Conservation (phyloP, 2,888 invertebrate genomes). For the Julus scandinavius region DNA sequence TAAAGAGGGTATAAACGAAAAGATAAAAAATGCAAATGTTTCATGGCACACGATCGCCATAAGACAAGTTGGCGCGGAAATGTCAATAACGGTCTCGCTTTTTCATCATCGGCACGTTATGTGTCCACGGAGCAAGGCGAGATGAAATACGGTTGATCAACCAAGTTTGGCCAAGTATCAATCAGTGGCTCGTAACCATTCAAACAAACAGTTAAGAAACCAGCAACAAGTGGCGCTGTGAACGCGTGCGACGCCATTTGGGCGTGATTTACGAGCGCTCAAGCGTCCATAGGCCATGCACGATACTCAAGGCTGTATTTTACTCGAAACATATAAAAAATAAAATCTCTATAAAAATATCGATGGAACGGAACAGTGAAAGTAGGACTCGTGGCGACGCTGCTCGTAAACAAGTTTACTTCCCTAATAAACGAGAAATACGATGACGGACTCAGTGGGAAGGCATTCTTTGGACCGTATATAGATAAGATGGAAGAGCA, state of each 20-base stretch:
- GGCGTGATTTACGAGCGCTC: not conserved
- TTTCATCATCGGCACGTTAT: not conserved
- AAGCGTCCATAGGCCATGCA: not conserved
- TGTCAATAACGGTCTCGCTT: constrained; percentile 8
- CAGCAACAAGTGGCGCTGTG: not conserved
- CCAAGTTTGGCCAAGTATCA: not conserved
- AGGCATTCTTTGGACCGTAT: constrained; percentile 4
- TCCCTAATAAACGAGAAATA: constrained; percentile 36
- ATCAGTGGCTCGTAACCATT: not conserved
- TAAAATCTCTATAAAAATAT: not conserved
- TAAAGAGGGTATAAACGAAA: too few species aligned
- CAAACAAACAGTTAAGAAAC: not conserved
- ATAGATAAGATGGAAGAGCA: not conserved
- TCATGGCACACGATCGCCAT: not conserved
- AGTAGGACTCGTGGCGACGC: constrained; percentile 10
- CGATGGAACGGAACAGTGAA: not conserved
- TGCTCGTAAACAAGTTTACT: constrained; percentile 35
- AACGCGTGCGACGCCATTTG: not conserved
- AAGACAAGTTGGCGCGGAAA: not conserved
- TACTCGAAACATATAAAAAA: not conserved
- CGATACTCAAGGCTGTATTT: not conserved
- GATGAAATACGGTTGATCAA: constrained; percentile 1
- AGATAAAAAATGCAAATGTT: too few species aligned
- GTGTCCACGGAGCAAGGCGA: not conserved
- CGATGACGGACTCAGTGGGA: constrained; percentile 39